A percentile compares a stretch with the other conserved stretches of the same genome.
Evolutionary conservation across 2,797 vertebrate species (phyloP).

Genomic region (Pantherophis alleghaniensis): DNA sequence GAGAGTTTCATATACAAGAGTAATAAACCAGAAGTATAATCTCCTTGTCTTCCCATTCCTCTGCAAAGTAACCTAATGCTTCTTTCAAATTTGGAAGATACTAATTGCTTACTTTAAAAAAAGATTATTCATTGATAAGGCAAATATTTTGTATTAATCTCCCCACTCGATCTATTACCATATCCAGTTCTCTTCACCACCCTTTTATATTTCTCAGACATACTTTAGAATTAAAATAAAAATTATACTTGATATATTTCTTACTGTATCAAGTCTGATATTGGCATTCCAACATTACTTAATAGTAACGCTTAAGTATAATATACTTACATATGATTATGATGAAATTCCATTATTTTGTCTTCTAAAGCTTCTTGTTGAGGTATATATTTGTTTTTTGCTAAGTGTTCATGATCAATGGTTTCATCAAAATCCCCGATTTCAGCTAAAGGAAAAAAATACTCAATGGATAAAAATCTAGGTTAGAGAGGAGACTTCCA

Average conservation of each 20-base stretch:
- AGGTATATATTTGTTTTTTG: constrained; percentile 94
- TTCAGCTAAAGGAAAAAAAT: constrained; percentile 80
- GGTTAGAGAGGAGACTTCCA: not conserved
- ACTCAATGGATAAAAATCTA: not conserved
- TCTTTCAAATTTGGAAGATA: not conserved
- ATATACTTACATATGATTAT: constrained; percentile 85
- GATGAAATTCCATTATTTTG: constrained; percentile 95
- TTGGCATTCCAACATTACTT: not conserved
- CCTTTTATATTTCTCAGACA: not conserved
- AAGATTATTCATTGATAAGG: not conserved
- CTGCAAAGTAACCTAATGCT: not conserved
- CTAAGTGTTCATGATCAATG: constrained; percentile 90
- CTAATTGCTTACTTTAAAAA: not conserved
- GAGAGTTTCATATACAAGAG: not conserved
- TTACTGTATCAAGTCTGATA: not conserved
- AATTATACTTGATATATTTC: not conserved
- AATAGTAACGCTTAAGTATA: not conserved
- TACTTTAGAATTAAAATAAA: not conserved
- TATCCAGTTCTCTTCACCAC: not conserved
- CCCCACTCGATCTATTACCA: not conserved
- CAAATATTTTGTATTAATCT: not conserved
- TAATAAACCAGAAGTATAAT: not conserved
- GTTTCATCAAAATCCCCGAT: constrained; percentile 97
- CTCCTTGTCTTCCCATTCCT: not conserved
- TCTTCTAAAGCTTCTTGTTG: constrained; percentile 95